Conservation (phyloP, 2,888 invertebrate genomes). For the Acleris literana region DNA sequence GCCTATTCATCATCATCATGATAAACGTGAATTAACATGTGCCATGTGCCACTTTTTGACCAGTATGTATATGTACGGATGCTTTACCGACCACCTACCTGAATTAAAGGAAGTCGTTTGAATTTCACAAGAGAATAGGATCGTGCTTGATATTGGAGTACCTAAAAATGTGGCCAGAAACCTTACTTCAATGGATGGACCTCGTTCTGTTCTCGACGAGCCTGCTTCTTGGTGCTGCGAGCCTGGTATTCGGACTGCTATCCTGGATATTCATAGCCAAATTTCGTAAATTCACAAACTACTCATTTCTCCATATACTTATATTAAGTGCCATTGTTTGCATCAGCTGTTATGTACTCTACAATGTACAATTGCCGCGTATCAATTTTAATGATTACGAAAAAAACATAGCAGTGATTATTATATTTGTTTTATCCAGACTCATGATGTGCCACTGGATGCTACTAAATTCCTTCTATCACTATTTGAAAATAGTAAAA, state of each 20-base stretch:
- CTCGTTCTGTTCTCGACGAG: constrained; percentile 1
- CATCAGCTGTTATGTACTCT: constrained; percentile 13
- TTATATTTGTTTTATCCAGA: constrained; percentile 11
- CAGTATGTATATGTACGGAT: too few relatives aligned
- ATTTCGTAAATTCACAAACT: constrained; percentile 19
- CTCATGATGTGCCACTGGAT: constrained; percentile 29
- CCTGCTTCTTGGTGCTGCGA: neutral
- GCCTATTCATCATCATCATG: too few relatives aligned
- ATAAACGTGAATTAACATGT: too few relatives aligned
- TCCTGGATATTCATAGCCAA: constrained; percentile 15
- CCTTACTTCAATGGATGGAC: neutral
- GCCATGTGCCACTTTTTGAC: too few relatives aligned
- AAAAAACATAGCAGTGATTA: neutral
- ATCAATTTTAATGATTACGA: too few relatives aligned
- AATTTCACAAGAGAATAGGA: too few relatives aligned
- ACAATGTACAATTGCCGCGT: too few relatives aligned
- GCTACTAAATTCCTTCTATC: constrained; percentile 12
- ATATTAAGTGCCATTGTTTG: constrained; percentile 2
- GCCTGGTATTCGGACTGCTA: constrained; percentile 13
- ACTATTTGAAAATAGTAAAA: constrained; percentile 21
- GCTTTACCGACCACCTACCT: too few relatives aligned
- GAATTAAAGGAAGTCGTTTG: too few relatives aligned
- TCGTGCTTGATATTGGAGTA: too few relatives aligned
- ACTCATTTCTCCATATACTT: constrained; percentile 14
- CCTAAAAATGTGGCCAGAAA: too few relatives aligned